Evolutionary conservation across 2,888 invertebrate genomes (phyloP).

Genomic region (Drosophila peninsularis): DNA sequence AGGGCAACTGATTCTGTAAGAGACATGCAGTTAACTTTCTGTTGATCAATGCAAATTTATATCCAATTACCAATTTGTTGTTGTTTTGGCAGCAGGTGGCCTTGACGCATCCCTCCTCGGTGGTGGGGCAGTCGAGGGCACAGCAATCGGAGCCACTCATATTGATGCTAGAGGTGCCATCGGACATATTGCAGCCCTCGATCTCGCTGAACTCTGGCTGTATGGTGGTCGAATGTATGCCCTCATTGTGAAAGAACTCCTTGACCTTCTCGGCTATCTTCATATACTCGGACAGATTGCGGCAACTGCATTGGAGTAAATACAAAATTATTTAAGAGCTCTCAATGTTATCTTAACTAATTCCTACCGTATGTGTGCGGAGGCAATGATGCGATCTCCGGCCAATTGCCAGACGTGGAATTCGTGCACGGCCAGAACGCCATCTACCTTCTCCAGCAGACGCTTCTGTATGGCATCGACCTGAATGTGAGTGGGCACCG

Average conservation of each 20-base stretch:
- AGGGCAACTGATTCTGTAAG: constrained; percentile 87
- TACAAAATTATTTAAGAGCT: constrained; percentile 10
- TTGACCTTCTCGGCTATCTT: constrained; percentile 98
- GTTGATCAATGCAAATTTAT: neutral
- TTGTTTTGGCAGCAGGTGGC: constrained; percentile 91
- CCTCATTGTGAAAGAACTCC: constrained; percentile 98
- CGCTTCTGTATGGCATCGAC: constrained; percentile 96
- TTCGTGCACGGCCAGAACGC: constrained; percentile 97
- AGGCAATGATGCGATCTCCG: constrained; percentile 98
- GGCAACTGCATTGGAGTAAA: constrained; percentile 87
- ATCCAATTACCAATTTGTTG: constrained; percentile 80
- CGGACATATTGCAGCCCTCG: constrained; percentile 85
- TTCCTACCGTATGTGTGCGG: constrained; percentile 94
- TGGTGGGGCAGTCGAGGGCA: constrained; percentile 94
- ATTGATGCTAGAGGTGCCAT: constrained; percentile 85
- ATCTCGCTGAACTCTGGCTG: constrained; percentile 98
- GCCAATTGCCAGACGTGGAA: constrained; percentile 99
- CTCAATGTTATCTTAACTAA: no score
- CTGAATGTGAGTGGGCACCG: constrained; percentile 99
- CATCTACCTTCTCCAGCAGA: constrained; percentile 94
- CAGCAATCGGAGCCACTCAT: constrained; percentile 88
- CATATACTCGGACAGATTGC: constrained; percentile 98
- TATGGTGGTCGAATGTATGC: constrained; percentile 99
- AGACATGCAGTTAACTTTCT: neutral
- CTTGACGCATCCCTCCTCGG: constrained; percentile 92